Evolutionary conservation across 2,888 invertebrate species (phyloP), one percentile per base, ranked within the genome.

Genomic region (Steromphala cineraria): DNA sequence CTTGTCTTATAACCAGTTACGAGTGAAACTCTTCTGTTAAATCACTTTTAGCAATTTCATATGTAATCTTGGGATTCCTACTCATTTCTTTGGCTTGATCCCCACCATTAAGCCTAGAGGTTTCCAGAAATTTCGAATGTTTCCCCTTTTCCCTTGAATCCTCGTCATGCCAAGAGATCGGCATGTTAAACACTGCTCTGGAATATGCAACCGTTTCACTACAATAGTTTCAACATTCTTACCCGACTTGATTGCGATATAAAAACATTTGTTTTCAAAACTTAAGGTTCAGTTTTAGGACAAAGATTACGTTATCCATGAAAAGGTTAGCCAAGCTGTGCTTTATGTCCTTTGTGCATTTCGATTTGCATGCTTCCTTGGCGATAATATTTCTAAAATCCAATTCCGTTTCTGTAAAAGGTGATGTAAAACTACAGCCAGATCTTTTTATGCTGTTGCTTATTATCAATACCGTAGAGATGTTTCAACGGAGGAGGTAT

Each of bases 191-290:
- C 36, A 71, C 71, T 15, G 1, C 31, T 10, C 40, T n/a, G 31
- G 36, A 71, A 19, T 36, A 71, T 71, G 71, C 36, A 31, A 71
- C 36, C 71, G 71, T 71, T 71, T 36, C 40, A 71, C n/a, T 71
- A 40, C 71, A 40, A 40, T 40, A 40, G 31, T n/a, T 71, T 36
- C 31, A 40, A 19, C 71, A 71, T 71, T 71, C 71, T n/a, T 40
- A 7, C 46, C 2, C 40, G 36, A 31, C 31, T 71, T 71, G 40
- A 71, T 71, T 71, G n/a, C 71, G 36, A 71, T 71, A 71, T 40
- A 71, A 71, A 40, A 31, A 31, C 40, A 71, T 71, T 71, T 71
- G 71, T 71, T 71, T 71, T 71, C 71, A 36, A 31, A 40, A 36
- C 31, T 40, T 71, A 40, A n/a, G 71, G 28, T 71, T 71, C 19